Evolutionary conservation across 2,113 vertebrate species (phyloP).

Genomic region (Oenanthe oenanthe): DNA sequence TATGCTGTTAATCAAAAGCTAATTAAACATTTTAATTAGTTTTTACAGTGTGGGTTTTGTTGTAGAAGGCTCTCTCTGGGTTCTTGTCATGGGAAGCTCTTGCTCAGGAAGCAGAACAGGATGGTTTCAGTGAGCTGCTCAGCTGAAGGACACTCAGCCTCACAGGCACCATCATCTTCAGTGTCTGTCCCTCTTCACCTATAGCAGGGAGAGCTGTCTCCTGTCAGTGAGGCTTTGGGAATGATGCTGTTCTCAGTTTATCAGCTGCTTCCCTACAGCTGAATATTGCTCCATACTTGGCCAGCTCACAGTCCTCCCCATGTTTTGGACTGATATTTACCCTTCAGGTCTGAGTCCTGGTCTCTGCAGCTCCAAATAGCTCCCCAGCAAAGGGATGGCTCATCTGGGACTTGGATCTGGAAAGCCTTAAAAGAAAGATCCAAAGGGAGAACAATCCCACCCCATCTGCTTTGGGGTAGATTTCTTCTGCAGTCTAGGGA

Average conservation of each 20-base stretch:
- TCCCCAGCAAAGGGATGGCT: background rate
- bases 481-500: background rate
- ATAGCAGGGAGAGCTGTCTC: background rate
- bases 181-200: background rate
- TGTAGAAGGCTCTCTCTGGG: background rate
- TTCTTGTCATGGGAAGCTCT: background rate
- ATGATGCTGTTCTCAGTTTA: background rate
- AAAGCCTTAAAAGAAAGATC: background rate
- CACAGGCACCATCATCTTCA: background rate
- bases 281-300: background rate
- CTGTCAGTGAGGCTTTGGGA: background rate
- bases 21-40: slow-evolving; percentile 15
- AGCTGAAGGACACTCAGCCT: background rate
- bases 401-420: background rate
- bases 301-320: background rate
- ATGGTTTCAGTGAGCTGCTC: background rate
- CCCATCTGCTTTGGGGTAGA: background rate
- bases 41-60: background rate
- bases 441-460: background rate
- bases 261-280: background rate
- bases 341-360: background rate
- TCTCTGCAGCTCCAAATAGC: background rate
- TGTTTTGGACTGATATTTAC: background rate
- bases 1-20: slow-evolving; percentile 20
- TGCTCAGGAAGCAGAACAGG: background rate